These are phyloP conservation scores for Hydrophis major DNA, from an alignment of 2,797 vertebrate species.

Conservation along the genomic window DNA sequence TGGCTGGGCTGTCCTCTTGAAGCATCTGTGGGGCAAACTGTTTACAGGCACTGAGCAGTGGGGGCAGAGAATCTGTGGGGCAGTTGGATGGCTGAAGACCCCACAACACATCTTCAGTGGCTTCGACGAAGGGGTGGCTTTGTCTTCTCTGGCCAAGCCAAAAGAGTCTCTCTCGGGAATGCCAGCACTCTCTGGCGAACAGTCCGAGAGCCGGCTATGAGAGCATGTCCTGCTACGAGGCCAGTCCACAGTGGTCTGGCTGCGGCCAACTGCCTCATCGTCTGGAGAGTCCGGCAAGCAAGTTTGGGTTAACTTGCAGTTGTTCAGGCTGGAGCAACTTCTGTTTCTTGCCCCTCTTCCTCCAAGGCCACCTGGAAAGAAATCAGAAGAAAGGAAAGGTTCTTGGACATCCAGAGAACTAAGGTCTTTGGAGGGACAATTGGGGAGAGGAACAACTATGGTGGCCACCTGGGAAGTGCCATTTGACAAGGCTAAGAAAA, in stretches of 20 bases:
- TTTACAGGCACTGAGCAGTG: constrained; percentile 67
- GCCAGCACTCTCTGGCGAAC: constrained; percentile 77
- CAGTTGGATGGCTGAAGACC: constrained; percentile 75
- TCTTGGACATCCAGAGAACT: constrained; percentile 85
- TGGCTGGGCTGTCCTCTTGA: constrained; percentile 63
- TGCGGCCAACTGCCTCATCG: constrained; percentile 61
- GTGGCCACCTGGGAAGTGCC: constrained; percentile 81
- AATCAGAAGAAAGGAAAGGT: constrained; percentile 71
- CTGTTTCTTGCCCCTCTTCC: constrained; percentile 67
- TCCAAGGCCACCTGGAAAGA: constrained; percentile 74
- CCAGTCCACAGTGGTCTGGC: constrained; percentile 64
- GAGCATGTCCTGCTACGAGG: constrained; percentile 62
- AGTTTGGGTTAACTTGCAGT: constrained; percentile 63
- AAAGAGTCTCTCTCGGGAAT: constrained; percentile 59
- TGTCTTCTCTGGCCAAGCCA: constrained; percentile 35
- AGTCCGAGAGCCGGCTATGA: constrained; percentile 67
- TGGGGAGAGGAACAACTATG: constrained; percentile 74
- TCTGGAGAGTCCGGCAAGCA: constrained; percentile 59
- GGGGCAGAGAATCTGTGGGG: constrained; percentile 68
- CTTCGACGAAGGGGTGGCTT: constrained; percentile 64
- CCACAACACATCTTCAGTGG: constrained; percentile 82
- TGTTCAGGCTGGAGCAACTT: constrained; percentile 77
- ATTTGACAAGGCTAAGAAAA: constrained; percentile 79
- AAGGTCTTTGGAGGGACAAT: constrained; percentile 80
- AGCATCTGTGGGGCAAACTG: constrained; percentile 32